Evolutionary conservation across 2,888 invertebrate genomes (phyloP).

Genomic region (Pristionchus entomophagus): DNA sequence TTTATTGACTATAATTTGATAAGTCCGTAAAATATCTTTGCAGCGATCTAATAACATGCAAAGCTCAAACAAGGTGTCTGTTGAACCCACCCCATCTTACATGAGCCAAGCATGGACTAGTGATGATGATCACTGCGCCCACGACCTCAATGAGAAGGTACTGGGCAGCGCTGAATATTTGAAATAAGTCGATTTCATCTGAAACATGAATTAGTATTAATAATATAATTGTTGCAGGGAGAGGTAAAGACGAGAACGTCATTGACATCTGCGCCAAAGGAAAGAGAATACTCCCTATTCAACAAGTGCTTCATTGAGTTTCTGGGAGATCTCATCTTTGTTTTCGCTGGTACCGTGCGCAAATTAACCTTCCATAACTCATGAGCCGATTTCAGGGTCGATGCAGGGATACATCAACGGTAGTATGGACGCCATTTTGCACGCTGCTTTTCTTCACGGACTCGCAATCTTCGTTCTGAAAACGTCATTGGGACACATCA

Average conservation of each 20-base stretch:
- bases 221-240: neutral
- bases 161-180: no score
- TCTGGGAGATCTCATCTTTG: slow-evolving; percentile 66
- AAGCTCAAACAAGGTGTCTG: no score
- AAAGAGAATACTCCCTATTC: slow-evolving; percentile 59
- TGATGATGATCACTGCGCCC: no score
- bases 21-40: no score
- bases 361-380: slow-evolving; percentile 35
- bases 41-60: no score
- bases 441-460: slow-evolving; percentile 69
- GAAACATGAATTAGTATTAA: no score
- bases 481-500: slow-evolving; percentile 68
- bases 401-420: slow-evolving; percentile 57
- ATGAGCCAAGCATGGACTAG: no score
- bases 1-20: no score
- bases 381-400: slow-evolving; percentile 53
- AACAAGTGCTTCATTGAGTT: slow-evolving; percentile 68
- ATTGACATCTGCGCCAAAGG: neutral
- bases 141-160: no score
- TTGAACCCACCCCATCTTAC: no score
- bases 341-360: slow-evolving; percentile 62
- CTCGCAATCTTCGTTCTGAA: slow-evolving; percentile 68
- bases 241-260: neutral
- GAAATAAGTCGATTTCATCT: no score
- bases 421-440: slow-evolving; percentile 55